These are phyloP conservation scores for Tyrannus savana DNA, from an alignment of 2,113 vertebrate genomes.

Conservation along the genomic window DNA sequence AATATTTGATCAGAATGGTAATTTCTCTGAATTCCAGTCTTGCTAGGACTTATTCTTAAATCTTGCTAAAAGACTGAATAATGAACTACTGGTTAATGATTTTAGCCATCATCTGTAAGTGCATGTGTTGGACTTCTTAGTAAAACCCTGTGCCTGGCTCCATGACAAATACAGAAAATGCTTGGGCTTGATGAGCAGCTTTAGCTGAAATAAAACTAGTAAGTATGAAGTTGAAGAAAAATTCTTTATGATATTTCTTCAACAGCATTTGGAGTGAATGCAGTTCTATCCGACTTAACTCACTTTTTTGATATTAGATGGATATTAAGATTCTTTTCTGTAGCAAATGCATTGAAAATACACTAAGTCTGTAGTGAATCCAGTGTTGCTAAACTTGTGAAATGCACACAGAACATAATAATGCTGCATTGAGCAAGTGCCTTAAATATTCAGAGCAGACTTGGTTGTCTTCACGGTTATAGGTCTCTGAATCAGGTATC, in stretches of 20 bases:
- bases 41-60: neutral
- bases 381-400: neutral
- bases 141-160: neutral
- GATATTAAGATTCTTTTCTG: neutral
- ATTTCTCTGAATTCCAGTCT: neutral
- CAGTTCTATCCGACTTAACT: neutral
- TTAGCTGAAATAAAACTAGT: neutral
- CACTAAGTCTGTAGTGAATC: neutral
- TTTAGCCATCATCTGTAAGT: fast-evolving
- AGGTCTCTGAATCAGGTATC: neutral
- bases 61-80: neutral
- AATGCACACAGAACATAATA: neutral
- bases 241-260: neutral
- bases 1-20: neutral
- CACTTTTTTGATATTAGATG: neutral
- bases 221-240: neutral
- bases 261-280: neutral
- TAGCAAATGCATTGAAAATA: neutral
- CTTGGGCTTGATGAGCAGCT: neutral
- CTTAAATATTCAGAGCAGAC: neutral
- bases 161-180: neutral
- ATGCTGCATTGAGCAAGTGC: neutral
- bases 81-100: neutral
- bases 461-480: neutral
- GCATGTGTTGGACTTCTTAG: neutral